Evolutionary conservation across 2,797 vertebrate species (phyloP).

Genomic region (Loriculus beryllinus): DNA sequence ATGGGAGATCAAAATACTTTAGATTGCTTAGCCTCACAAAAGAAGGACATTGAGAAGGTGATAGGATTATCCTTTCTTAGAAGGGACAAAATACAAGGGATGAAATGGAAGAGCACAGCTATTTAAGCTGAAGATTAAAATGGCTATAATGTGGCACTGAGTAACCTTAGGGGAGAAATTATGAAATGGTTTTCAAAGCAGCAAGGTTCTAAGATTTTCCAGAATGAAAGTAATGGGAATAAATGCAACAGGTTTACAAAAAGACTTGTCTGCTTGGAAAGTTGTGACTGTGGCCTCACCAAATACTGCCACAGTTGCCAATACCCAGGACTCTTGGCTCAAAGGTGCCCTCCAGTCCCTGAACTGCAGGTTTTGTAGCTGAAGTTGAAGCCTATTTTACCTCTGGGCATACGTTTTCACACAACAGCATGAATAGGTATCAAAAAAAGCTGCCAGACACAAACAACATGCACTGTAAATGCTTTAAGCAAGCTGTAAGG

Average conservation of each 20-base stretch:
- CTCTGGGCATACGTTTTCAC: background rate
- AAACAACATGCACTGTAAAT: background rate
- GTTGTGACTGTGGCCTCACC: background rate
- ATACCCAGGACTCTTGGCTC: background rate
- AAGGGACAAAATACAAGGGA: constrained; percentile 6
- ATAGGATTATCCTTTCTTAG: constrained; percentile 55
- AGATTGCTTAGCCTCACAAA: constrained; percentile 27
- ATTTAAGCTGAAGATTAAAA: constrained; percentile 40
- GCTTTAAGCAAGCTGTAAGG: background rate
- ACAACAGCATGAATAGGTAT: background rate
- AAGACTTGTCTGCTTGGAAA: background rate
- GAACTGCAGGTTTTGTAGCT: background rate
- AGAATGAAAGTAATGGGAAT: background rate
- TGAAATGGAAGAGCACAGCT: constrained; percentile 30
- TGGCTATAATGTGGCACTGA: background rate
- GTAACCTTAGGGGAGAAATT: background rate
- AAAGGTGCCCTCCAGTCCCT: background rate
- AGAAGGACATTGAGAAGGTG: constrained; percentile 15
- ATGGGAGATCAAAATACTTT: constrained; percentile 49
- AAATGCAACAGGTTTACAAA: background rate
- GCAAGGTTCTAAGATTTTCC: background rate
- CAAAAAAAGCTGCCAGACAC: background rate
- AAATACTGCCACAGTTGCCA: background rate
- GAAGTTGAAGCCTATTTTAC: background rate
- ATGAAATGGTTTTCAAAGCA: background rate